Evolutionary conservation across 1,140 invertebrate genomes (phyloP), one percentile per base, ranked within the genome.

Genomic region (Macrobrachium rosenbergii): DNA sequence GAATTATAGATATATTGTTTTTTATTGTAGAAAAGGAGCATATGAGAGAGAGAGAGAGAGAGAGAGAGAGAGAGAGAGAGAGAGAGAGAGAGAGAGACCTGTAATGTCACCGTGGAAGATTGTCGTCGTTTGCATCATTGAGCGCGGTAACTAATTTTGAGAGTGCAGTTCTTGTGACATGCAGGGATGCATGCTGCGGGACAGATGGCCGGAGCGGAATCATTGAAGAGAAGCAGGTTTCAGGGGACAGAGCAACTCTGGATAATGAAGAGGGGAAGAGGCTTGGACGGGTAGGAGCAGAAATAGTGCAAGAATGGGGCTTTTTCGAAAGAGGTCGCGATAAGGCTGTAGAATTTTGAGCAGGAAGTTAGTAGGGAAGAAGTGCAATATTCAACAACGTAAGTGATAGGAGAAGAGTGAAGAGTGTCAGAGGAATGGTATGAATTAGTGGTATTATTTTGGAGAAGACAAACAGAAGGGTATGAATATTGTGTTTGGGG

Each of bases 41-140:
- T n/a, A n/a, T n/a, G n/a, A n/a, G n/a, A n/a, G n/a, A n/a, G 19
- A 7, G 28, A 45, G 43, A 77, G 75, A 77, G 17, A 77, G 43
- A 45, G 37, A n/a, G 21, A 77, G 43, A 19, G 21, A 23, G 19
- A 75, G 28, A 75, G 72, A 75, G 72, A 75, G 72, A 75, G 43
- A 45, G 28, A 76, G 73, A 76, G 21, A 17, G 75, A 77, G 43
- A 77, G 43, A 23, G 75, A 77, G 17, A 37, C 21, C 21, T 28
- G 37, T 23, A 43, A 37, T 37, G 21, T 17, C 17, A 0, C n/a
- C 37, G 72, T 76, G 73, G 19, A 76, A 37, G 73, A 11, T n/a
- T 28, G 73, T 76, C 19, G 19, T 23, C 19, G 19, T 19, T 76
- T 76, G 23, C 7, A 45, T n/a, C n/a, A n/a, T n/a, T n/a, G n/a